Conservation (phyloP, 1,140 invertebrate species). For the Zaprionus kolodkinae region DNA sequence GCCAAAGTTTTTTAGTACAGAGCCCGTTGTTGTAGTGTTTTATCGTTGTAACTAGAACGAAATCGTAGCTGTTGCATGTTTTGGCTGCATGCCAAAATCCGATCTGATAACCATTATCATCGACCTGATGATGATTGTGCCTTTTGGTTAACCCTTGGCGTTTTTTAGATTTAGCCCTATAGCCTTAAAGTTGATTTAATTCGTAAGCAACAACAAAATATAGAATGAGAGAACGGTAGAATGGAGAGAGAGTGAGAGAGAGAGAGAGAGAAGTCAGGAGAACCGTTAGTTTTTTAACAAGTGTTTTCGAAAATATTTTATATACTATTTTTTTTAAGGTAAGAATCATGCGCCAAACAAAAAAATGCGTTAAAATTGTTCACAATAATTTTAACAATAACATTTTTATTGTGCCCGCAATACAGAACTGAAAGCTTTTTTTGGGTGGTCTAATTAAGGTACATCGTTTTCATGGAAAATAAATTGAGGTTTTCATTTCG, state of each 20-base stretch:
- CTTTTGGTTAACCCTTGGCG: constrained; percentile 69
- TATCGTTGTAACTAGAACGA: constrained; percentile 16
- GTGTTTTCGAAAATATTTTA: constrained; percentile 53
- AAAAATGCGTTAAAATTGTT: constrained; percentile 66
- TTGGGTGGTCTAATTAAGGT: constrained; percentile 29
- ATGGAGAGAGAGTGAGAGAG: background rate
- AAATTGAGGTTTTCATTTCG: constrained; percentile 35
- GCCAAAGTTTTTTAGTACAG: constrained; percentile 49
- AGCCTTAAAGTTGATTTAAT: constrained; percentile 64
- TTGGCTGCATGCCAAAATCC: constrained; percentile 17
- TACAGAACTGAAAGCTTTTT: constrained; percentile 67
- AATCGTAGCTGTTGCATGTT: constrained; percentile 32
- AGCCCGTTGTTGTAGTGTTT: constrained; percentile 6
- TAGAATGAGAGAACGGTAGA: background rate
- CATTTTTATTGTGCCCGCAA: constrained; percentile 50
- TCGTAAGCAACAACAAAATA: constrained; percentile 44
- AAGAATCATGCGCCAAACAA: constrained; percentile 34
- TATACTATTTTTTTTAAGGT: constrained; percentile 51
- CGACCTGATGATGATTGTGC: constrained; percentile 68
- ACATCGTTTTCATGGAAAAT: background rate
- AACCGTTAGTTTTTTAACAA: constrained; percentile 36
- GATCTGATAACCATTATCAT: constrained; percentile 32
- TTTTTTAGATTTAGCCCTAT: constrained; percentile 66
- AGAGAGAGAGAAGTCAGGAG: too few species aligned
- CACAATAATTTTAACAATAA: constrained; percentile 59